phyloP scores from a whole-genome alignment of 2,113 vertebrate species.

The Antechinus stuartii region DNA sequence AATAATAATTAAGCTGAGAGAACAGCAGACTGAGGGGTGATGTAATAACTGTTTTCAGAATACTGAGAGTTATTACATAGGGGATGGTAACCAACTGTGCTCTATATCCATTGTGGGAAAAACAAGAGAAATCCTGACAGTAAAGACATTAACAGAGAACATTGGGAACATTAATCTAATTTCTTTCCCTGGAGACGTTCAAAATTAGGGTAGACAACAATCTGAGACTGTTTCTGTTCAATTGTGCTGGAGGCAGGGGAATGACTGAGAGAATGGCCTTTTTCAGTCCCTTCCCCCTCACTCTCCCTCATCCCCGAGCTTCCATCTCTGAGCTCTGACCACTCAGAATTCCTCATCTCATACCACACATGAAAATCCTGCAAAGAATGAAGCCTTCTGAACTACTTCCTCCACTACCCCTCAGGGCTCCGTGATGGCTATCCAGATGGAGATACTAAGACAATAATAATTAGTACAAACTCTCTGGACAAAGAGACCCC shows the following conservation, averaged over 20 bases:
- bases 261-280: background rate
- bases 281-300: background rate
- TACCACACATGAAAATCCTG: background rate
- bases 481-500: background rate
- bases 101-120: background rate
- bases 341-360: background rate
- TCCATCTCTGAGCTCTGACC: background rate
- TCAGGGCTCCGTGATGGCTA: background rate
- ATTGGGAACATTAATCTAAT: background rate
- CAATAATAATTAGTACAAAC: background rate
- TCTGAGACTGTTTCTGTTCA: background rate
- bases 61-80: background rate
- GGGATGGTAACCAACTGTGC: background rate
- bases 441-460: background rate
- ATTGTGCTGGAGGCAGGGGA: background rate
- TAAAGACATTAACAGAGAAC: constrained; percentile 3
- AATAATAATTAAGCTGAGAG: background rate
- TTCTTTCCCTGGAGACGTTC: background rate
- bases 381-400: background rate
- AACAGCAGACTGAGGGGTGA: background rate
- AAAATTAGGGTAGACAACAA: background rate
- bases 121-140: background rate
- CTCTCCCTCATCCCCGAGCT: background rate
- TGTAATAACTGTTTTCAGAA: background rate
- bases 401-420: background rate